phyloP scores from a whole-genome alignment of 2,797 vertebrate species.

The Dendrocincla tyrannina region DNA sequence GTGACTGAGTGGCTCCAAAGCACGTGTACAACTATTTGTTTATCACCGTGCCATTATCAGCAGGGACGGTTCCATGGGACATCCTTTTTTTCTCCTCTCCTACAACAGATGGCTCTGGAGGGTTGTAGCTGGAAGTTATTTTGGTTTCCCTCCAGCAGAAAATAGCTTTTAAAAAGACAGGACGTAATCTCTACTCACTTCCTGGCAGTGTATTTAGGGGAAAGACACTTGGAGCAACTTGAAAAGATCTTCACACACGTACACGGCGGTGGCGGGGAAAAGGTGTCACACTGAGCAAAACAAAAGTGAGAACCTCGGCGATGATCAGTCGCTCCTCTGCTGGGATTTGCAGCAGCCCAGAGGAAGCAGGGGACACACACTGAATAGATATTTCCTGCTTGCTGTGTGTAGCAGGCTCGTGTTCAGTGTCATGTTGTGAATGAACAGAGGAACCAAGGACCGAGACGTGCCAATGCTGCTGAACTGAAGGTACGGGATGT shows the following conservation, averaged over 20 bases:
- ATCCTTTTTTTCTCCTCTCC: conserved; percentile 54
- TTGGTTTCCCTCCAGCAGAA: conserved; percentile 66
- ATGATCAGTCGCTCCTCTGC: conserved; percentile 38
- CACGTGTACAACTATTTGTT: conserved; percentile 51
- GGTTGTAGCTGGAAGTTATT: conserved; percentile 58
- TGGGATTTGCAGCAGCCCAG: conserved; percentile 49
- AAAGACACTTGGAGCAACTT: conserved; percentile 64
- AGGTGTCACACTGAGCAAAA: conserved; percentile 67
- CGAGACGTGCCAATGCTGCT: background rate
- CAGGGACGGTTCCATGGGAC: conserved; percentile 21
- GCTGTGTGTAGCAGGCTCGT: conserved; percentile 19
- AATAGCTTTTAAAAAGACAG: conserved; percentile 66
- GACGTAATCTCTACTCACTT: conserved; percentile 68
- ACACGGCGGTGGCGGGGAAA: conserved; percentile 48
- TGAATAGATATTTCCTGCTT: conserved; percentile 63
- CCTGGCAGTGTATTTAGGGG: conserved; percentile 59
- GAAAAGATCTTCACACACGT: conserved; percentile 67
- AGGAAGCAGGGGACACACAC: conserved; percentile 58
- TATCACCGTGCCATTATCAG: conserved; percentile 32
- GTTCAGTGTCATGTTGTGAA: conserved; percentile 56
- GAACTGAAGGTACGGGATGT: conserved; percentile 36
- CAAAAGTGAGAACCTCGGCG: conserved; percentile 58
- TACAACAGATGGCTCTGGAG: conserved; percentile 68
- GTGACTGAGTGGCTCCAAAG: background rate
- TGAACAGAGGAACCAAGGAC: conserved; percentile 58